These are phyloP conservation scores for Diaperis boleti DNA, from an alignment of 2,888 invertebrate genomes.

Conservation along the genomic window DNA sequence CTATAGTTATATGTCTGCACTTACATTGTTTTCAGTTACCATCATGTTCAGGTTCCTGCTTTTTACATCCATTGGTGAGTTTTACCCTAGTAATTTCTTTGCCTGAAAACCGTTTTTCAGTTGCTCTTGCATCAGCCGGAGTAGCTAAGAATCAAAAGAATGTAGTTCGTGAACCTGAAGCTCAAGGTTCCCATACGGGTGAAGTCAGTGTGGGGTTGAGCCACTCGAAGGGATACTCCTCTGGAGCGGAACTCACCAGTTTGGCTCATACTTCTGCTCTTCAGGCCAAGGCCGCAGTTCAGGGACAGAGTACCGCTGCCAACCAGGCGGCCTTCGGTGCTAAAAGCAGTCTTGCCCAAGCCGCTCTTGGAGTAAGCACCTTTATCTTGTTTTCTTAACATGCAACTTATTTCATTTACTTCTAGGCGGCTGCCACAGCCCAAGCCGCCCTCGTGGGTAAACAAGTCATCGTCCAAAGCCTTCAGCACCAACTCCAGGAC, in stretches of 20 bases:
- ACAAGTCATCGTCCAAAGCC: conserved; percentile 64
- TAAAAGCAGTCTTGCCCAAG: conserved; percentile 79
- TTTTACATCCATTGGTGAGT: conserved; percentile 40
- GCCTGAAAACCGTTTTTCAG: conserved; percentile 5
- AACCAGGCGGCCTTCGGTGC: conserved; percentile 81
- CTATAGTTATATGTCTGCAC: neutral
- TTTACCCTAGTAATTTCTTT: conserved; percentile 1
- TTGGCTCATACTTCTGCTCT: conserved; percentile 78
- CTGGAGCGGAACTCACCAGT: conserved; percentile 75
- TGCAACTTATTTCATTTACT: neutral
- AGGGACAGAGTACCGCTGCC: conserved; percentile 78
- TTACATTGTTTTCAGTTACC: conserved; percentile 10
- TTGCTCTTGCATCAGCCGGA: conserved; percentile 29
- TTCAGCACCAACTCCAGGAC: conserved; percentile 78
- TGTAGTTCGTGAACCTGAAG: conserved; percentile 34
- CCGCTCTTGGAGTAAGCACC: conserved; percentile 68
- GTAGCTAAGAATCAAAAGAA: conserved; percentile 33
- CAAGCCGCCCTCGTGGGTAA: conserved; percentile 75
- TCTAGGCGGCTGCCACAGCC: conserved; percentile 61
- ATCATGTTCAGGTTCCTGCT: conserved; percentile 42
- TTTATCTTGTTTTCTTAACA: conserved; percentile 6
- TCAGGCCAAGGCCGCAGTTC: conserved; percentile 77
- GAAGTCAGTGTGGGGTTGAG: conserved; percentile 22
- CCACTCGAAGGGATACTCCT: conserved; percentile 66
- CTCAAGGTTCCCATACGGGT: conserved; percentile 31